Base-by-base conservation (phyloP, 1,140 invertebrate species). In the Aphaenogaster floridana region DNA sequence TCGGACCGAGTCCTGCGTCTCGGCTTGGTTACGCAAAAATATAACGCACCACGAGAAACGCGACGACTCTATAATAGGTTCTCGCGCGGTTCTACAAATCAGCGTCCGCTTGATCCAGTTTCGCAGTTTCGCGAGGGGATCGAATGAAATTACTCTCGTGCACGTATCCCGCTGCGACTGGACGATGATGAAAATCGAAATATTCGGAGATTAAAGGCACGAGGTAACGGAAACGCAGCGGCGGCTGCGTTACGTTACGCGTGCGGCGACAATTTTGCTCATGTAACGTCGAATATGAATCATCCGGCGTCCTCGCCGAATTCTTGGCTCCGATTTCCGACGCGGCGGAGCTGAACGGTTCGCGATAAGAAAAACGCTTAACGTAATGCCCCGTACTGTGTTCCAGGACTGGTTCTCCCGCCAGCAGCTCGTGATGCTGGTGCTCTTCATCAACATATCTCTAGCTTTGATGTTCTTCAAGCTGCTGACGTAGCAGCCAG, bases 401-500 rank as follows among this genome's bases (percentile, higher is more conserved):
- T 72, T 79, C 1, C 96, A 99, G 99, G 99, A 99, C 96, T 99
- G 99, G 98, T 98, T 99, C 95, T 98, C 98, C 93, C 97, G 98
- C 93, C 98, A 99, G 96, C 98, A 99, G 96, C 97, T 99, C 93
- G 97, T 99, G 94, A 98, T 99, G 96, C 96, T 99, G 94, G 98
- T 99, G 89, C 97, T 99, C 90, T 98, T 99, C 96, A 97, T 99
- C 96, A 99, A 99, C 96, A 97, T 99, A 95, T 98, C 98, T 91
- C 96, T 99, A 96, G 99, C 98, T 93, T 97, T 99, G 95, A 98
- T 99, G 97, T 99, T 99, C 96, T 98, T 99, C 96, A 99, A 99
- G 95, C 96, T 99, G 96, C 96, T 99, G 90, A 98, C 98, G 97
- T 99, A 98, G 97, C 94, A 95, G 92, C 90, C 93, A 88, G 92